Evolutionary conservation across 2,797 vertebrate species (phyloP).

Genomic region (Rhabdomys pumilio): DNA sequence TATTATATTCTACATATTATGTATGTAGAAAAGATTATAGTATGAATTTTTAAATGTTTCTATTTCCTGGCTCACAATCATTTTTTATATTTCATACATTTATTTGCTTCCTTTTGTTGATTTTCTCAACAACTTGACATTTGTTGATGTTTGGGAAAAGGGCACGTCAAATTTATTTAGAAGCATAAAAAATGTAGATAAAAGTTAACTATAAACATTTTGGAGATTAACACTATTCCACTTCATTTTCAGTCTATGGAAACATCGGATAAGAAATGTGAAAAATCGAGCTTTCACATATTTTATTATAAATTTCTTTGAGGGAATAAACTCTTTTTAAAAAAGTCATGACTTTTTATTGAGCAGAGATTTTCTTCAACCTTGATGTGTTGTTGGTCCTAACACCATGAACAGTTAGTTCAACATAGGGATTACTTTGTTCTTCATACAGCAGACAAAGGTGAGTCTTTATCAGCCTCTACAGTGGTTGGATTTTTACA

Average conservation of each 20-base stretch:
- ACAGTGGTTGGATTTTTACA: background rate
- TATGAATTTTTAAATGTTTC: background rate
- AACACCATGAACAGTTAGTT: background rate
- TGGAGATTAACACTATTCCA: background rate
- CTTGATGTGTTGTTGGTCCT: background rate
- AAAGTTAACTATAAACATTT: slow-evolving; percentile 10
- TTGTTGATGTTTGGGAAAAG: background rate
- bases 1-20: background rate
- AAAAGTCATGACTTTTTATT: background rate
- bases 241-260: background rate
- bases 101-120: background rate
- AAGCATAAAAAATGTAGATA: background rate
- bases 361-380: background rate
- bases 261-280: background rate
- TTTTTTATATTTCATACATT: background rate
- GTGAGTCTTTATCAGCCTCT: background rate
- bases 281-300: background rate
- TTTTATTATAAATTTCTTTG: background rate
- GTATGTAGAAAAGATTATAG: background rate
- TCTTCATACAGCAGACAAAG: slow-evolving; percentile 9
- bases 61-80: background rate
- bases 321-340: background rate
- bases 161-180: background rate
- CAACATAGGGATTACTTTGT: background rate
- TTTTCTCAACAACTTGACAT: background rate